Percentiles rank a stretch among this genome's conserved stretches.
phyloP scores from a whole-genome alignment of 2,797 vertebrate species.

The Brachyrhaphis roseni region DNA sequence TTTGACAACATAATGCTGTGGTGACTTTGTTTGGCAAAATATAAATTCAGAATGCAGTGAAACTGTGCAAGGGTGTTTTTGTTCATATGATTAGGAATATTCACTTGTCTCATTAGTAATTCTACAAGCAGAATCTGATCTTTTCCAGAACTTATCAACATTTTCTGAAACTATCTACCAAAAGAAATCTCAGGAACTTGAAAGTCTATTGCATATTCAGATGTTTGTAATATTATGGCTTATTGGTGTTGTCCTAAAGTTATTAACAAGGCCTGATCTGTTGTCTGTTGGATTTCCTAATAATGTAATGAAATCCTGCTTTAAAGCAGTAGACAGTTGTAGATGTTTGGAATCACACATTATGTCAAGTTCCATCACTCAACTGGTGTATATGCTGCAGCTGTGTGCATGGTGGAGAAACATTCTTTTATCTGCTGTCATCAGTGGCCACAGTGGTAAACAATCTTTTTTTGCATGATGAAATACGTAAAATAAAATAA shows the following conservation, averaged over 20 bases:
- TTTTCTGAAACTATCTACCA: background rate
- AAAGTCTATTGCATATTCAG: background rate
- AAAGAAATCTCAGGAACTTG: background rate
- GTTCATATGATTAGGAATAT: background rate
- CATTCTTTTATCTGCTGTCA: too few species aligned
- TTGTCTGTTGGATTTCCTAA: too few species aligned
- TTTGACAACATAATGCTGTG: background rate
- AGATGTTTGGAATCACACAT: too few species aligned
- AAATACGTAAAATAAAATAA: too few species aligned
- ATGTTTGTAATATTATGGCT: too few species aligned
- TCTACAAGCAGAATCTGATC: background rate
- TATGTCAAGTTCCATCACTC: background rate
- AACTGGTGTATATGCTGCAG: too few species aligned
- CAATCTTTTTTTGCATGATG: too few species aligned
- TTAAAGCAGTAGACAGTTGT: background rate
- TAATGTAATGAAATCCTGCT: too few species aligned
- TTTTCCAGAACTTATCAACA: background rate
- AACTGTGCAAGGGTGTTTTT: background rate
- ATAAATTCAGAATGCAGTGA: background rate
- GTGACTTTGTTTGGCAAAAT: background rate
- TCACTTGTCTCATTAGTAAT: background rate
- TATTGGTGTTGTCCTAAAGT: too few species aligned
- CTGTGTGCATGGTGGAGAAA: too few species aligned
- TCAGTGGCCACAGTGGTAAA: too few species aligned
- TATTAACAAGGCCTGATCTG: too few species aligned